Percentiles rank a stretch among this genome's conserved stretches.
phyloP scores from a whole-genome alignment of 2,888 invertebrate genomes.

The Ethmia dodecea region DNA sequence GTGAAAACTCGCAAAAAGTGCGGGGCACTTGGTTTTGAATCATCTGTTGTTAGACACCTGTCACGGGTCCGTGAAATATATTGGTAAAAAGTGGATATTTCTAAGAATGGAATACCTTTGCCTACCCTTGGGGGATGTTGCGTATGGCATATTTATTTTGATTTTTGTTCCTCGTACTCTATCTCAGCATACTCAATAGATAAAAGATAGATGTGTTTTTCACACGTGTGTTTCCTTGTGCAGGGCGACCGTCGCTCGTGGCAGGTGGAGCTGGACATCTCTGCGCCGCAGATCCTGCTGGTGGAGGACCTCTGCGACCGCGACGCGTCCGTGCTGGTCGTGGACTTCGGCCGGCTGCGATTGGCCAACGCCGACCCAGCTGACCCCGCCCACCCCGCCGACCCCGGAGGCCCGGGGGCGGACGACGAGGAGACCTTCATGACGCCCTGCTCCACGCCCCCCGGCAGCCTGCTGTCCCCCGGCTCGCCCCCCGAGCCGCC shows the following conservation, averaged over 20 bases:
- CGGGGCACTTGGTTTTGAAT: no score
- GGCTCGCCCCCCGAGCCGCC: slow-evolving; percentile 48
- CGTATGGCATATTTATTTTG: no score
- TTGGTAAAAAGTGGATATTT: no score
- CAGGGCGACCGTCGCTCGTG: slow-evolving; percentile 84
- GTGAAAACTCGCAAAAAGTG: no score
- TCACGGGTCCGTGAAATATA: no score
- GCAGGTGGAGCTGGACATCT: slow-evolving; percentile 94
- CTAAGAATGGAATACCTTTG: no score
- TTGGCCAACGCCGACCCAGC: slow-evolving; percentile 43
- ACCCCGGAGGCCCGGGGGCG: slow-evolving; percentile 79
- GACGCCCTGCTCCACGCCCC: slow-evolving; percentile 93
- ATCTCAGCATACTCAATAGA: no score
- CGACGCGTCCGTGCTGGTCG: slow-evolving; percentile 87
- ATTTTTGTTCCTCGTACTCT: no score
- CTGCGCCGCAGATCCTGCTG: slow-evolving; percentile 94
- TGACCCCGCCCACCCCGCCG: slow-evolving; percentile 9
- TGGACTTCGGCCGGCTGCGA: slow-evolving; percentile 94
- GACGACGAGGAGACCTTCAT: slow-evolving; percentile 85
- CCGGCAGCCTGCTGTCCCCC: slow-evolving; percentile 85
- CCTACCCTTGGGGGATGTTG: no score
- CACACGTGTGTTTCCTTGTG: no score
- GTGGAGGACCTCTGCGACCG: slow-evolving; percentile 88
- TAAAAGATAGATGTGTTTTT: no score
- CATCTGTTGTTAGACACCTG: no score